A percentile compares a stretch with the other conserved stretches of the same genome.
Conservation (phyloP, 2,113 vertebrate genomes). For the Acrocephalus kingi region DNA sequence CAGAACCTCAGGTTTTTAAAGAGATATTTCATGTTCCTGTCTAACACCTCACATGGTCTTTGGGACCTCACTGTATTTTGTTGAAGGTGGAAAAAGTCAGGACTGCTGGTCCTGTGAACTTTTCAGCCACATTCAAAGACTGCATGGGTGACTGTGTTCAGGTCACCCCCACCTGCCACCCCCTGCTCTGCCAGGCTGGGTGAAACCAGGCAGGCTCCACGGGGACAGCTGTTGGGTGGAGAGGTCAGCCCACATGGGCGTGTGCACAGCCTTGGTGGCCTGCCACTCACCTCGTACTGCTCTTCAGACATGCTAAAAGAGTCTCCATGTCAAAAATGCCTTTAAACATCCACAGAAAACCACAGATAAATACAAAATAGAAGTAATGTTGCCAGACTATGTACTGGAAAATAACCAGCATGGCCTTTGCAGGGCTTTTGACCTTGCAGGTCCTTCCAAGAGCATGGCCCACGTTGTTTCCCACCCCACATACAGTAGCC, state of each 20-base stretch:
- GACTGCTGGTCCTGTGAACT: not conserved
- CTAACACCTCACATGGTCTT: not conserved
- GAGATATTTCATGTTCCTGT: not conserved
- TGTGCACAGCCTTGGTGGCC: not conserved
- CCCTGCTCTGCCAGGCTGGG: not conserved
- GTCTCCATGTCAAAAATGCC: not conserved
- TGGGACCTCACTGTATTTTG: not conserved
- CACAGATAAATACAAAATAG: not conserved
- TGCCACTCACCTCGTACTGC: fast-evolving
- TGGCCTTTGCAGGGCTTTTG: not conserved
- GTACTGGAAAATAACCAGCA: not conserved
- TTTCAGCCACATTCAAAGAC: not conserved
- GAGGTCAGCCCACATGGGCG: not conserved
- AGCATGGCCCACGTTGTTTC: not conserved
- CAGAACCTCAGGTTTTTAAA: not conserved
- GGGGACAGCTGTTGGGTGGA: not conserved
- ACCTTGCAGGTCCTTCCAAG: constrained; percentile 49
- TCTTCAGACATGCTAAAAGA: not conserved
- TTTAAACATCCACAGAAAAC: not conserved
- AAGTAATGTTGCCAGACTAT: not conserved
- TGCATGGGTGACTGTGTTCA: not conserved
- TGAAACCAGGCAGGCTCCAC: not conserved
- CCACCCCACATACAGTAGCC: constrained; percentile 1
- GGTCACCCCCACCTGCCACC: not conserved
- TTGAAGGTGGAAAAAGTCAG: not conserved